Conservation (phyloP, 1,140 invertebrate genomes). For the Diachasmimorpha longicaudata region DNA sequence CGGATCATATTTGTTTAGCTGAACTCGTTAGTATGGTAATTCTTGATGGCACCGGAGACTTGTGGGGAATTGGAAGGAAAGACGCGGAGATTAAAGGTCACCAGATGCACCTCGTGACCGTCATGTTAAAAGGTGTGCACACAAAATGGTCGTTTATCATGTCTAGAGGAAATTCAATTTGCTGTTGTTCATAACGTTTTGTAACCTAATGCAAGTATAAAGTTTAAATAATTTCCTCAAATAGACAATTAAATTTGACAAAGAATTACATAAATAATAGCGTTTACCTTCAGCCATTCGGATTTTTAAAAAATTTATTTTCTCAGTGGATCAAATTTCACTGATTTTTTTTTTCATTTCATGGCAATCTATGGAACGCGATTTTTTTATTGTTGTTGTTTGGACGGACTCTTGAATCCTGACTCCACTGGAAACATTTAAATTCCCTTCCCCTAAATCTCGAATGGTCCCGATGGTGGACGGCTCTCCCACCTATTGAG, state of each 20-base stretch:
- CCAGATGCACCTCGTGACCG: no score
- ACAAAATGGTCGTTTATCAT: no score
- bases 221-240: neutral
- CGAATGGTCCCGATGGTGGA: neutral
- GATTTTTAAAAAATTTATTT: neutral
- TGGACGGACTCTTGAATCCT: neutral
- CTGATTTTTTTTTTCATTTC: neutral
- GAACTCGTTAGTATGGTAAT: neutral
- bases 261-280: neutral
- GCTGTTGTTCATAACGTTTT: no score
- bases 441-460: neutral
- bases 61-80: neutral
- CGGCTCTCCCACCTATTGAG: neutral
- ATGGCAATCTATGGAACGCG: no score
- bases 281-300: no score
- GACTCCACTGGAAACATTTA: neutral
- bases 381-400: neutral
- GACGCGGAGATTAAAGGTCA: no score
- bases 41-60: neutral
- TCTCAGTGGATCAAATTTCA: neutral
- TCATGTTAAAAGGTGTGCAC: no score
- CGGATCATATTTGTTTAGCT: neutral
- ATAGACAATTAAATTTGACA: neutral
- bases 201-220: no score
- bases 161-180: no score